These are phyloP conservation scores for Callipepla californica DNA, from an alignment of 2,113 vertebrate genomes.

Conservation along the genomic window DNA sequence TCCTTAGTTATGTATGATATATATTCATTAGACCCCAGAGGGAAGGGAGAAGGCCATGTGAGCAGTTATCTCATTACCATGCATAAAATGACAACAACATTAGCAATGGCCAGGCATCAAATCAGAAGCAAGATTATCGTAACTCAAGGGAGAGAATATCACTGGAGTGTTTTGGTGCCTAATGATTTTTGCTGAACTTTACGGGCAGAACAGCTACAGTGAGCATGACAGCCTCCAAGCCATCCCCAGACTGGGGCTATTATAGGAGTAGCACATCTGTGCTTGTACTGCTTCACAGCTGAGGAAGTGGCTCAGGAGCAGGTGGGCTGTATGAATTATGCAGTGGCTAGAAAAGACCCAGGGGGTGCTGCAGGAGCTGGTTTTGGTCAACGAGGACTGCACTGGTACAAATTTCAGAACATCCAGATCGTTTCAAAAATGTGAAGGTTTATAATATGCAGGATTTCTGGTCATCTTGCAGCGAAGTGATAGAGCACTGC, in stretches of 20 bases:
- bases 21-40: conserved; percentile 18
- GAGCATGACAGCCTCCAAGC: background rate
- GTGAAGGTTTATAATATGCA: background rate
- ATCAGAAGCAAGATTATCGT: background rate
- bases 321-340: conserved; percentile 33
- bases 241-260: background rate
- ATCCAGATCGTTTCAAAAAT: background rate
- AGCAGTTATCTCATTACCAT: background rate
- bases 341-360: background rate
- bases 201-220: accelerated
- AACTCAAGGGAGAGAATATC: background rate
- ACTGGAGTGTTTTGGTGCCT: background rate
- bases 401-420: background rate
- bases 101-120: background rate
- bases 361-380: background rate
- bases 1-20: conserved; percentile 24
- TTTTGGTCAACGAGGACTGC: background rate
- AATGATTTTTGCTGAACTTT: background rate
- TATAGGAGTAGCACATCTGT: background rate
- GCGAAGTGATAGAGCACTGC: background rate
- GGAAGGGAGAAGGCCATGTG: background rate
- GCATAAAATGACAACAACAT: conserved; percentile 26
- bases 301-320: conserved; percentile 13
- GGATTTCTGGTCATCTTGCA: background rate
- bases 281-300: background rate